Conservation (phyloP, 2,113 vertebrate species). For the Ctenomys sociabilis region DNA sequence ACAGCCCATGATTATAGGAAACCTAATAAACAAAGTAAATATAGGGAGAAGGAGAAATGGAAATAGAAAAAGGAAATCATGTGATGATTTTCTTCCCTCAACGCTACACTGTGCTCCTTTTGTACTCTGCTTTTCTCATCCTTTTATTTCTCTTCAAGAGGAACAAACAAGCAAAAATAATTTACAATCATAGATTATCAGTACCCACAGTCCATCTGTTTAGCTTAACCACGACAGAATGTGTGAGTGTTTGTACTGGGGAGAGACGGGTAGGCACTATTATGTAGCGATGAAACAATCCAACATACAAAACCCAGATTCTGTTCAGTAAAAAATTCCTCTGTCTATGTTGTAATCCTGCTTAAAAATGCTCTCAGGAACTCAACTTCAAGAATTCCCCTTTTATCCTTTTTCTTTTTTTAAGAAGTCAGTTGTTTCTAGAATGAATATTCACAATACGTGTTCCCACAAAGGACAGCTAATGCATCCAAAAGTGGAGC, state of each 20-base stretch:
- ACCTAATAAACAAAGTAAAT: conserved; percentile 66
- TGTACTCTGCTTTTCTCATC: conserved; percentile 70
- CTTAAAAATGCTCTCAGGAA: conserved; percentile 45
- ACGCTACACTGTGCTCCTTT: conserved; percentile 69
- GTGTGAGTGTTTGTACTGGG: conserved; percentile 74
- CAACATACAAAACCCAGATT: conserved; percentile 73
- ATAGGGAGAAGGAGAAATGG: conserved; percentile 4
- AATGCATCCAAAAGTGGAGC: conserved; percentile 77
- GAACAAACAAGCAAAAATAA: conserved; percentile 80
- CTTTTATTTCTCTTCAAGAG: conserved; percentile 72
- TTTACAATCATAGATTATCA: conserved; percentile 82
- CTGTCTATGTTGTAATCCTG: conserved; percentile 73
- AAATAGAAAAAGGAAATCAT: conserved; percentile 24
- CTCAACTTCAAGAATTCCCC: conserved; percentile 72
- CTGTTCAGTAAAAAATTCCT: conserved; percentile 77
- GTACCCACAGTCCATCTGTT: conserved; percentile 84
- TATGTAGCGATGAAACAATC: conserved; percentile 76
- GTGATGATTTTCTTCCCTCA: conserved; percentile 45
- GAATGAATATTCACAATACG: conserved; percentile 68
- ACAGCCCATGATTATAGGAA: conserved; percentile 57
- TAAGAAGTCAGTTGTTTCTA: conserved; percentile 71
- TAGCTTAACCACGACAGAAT: conserved; percentile 77
- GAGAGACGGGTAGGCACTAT: conserved; percentile 67
- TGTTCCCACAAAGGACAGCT: conserved; percentile 74
- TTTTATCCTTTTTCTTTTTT: not conserved